Base-by-base conservation (phyloP, 1,140 invertebrate genomes). In the Pemphigus obesinymphae region DNA sequence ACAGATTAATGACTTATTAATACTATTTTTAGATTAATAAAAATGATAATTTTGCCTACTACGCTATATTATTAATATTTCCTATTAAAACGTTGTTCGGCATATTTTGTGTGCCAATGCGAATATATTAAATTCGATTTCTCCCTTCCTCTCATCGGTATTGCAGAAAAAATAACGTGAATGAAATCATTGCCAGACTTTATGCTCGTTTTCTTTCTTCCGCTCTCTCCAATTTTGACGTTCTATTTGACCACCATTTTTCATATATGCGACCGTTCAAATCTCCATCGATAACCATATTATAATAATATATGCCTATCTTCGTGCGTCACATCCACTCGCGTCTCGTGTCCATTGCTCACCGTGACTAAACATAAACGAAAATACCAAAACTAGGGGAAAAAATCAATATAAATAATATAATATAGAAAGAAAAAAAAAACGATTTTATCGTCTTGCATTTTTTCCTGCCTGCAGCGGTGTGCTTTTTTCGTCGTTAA, bases 51-150 rank as follows among this genome's bases (percentile, higher is more conserved):
- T 70, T 70, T 70, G 26, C 68, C 68, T n/a, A 34, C 66, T 68
- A 68, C 63, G n/a, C 63, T 43, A 10, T 23, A 61, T 29, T 63
- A 63, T 66, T n/a, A n/a, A n/a, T 70, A 70, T 70, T 45, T 70
- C 17, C 3, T n/a, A 23, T 70, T 26, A 45, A 43, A 70, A 15
- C 11, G 37, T 70, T 43, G 40, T 70, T 37, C 37, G 34, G 13
- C 68, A 43, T 29, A 70, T 70, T 43, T 50, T 20, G 17, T 48
- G 45, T 23, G 43, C 45, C 6, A n/a, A 26, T 43, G 37, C 37
- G 37, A 8, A 40, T 40, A 3, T 72, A 40, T 17, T 31, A 72
- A 20, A 29, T 72, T 48, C 68, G 43, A 72, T 48, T 72, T 48
- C 37, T 26, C 17, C 13, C 26, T 31, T 40, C 10, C 70, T 10